Base-by-base conservation (phyloP, 92 coral and sea anemone species). In the Pocillopora grandis region DNA sequence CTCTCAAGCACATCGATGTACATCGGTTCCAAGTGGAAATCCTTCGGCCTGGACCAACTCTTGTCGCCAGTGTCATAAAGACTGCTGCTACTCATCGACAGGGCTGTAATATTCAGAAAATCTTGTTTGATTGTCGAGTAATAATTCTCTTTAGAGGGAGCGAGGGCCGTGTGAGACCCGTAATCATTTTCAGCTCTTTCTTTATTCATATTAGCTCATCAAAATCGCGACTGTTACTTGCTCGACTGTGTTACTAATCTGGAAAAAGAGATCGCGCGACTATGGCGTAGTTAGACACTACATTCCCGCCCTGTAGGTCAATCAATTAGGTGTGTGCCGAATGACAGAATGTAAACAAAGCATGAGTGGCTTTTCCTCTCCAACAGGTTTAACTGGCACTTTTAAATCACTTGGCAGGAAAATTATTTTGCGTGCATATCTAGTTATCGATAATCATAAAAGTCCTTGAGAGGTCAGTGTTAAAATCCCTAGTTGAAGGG, bases 21-120 rank as follows among this genome's bases (percentile, higher is more conserved):
- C 86, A 83, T 83, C 2, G 86, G 86, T 21, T 83, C 86, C 17
- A 83, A 64, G 37, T 33, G 63, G 65, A 68, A 16, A 36, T 80
- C 68, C 36, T 67, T 31, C 4, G 33, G 9, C 11, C 69, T 61
- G 55, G 49, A 14, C 42, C 11, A 62, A 0, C 20, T 37, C 21
- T 18, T 49, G 17, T 62, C 86, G n/a, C 23, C 59, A 73, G 48
- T 18, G 5, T 16, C 77, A 52, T 48, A 82, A 10, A 63, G 13
- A 48, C 49, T 73, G 18, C n/a, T 79, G 5, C 78, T 62, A 31
- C 64, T 73, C 76, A 70, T 71, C 10, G 80, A n/a, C 2, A 83
- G 35, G 3, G 80, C 62, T 19, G 86, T 31, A 5, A 62, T 27
- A 27, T 74, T 74, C 10, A 83, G 65, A 2, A 63, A 9, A 21